Evolutionary conservation across 2,888 invertebrate genomes (phyloP).

Genomic region (Hemaris fuciformis): DNA sequence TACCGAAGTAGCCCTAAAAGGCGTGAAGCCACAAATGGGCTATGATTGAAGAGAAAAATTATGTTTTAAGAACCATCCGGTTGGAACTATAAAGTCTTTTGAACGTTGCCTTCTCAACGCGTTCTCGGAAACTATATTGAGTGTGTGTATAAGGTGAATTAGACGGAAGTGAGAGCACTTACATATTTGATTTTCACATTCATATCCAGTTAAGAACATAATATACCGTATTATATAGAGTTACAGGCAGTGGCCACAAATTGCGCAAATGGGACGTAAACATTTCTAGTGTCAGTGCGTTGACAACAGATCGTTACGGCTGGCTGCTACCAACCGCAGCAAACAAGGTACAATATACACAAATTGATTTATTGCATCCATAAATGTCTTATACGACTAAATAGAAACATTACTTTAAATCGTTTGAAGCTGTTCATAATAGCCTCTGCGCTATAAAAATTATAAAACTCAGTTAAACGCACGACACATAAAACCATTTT

Average conservation of each 20-base stretch:
- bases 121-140: conserved; percentile 5
- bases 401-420: conserved; percentile 29
- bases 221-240: conserved; percentile 48
- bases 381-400: conserved; percentile 31
- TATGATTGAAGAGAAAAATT: conserved; percentile 42
- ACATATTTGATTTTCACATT: conserved; percentile 11
- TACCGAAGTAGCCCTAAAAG: conserved; percentile 28
- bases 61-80: conserved; percentile 34
- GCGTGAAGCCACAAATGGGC: conserved; percentile 33
- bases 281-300: conserved; percentile 38
- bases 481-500: not conserved
- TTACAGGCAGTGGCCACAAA: conserved; percentile 43
- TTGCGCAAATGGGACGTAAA: conserved; percentile 60
- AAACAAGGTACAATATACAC: conserved; percentile 28
- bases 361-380: conserved; percentile 42
- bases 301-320: conserved; percentile 38
- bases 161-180: conserved; percentile 19
- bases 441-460: not conserved
- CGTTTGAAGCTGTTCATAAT: conserved; percentile 6
- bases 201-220: not conserved
- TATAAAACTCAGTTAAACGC: not conserved
- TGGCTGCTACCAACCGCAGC: conserved; percentile 24
- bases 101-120: conserved; percentile 20
- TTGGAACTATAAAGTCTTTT: conserved; percentile 29
- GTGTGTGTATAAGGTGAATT: conserved; percentile 15